A percentile compares a stretch with the other conserved stretches of the same genome.
Evolutionary conservation across 2,888 invertebrate species (phyloP).

Genomic region (Trichopria drosophilae): DNA sequence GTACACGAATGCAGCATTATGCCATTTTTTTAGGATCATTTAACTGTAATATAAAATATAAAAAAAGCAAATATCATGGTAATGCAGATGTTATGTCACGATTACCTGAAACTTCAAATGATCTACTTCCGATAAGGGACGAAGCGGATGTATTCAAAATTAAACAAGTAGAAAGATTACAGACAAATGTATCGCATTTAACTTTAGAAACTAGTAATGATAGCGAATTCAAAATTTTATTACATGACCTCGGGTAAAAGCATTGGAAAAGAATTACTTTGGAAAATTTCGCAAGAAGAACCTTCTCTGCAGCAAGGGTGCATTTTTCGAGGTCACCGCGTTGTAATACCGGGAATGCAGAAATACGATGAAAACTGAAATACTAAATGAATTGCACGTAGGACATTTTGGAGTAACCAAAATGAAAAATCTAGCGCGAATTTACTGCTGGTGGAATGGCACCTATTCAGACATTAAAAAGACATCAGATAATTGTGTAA

Average conservation of each 20-base stretch:
- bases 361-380: conserved; percentile 2
- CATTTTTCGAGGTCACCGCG: background rate
- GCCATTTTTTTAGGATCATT: conserved; percentile 31
- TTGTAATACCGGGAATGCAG: background rate
- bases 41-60: conserved; percentile 26
- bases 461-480: background rate
- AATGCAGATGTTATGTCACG: conserved; percentile 34
- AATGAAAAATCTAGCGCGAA: background rate
- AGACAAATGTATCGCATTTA: background rate
- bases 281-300: conserved; percentile 5
- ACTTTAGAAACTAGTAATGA: conserved; percentile 2
- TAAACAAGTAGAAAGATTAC: background rate
- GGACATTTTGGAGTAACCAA: background rate
- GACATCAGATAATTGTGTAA: background rate
- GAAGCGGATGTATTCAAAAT: conserved; percentile 21
- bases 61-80: conserved; percentile 22
- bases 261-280: background rate
- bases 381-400: conserved; percentile 2
- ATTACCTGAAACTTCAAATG: conserved; percentile 19
- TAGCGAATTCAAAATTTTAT: background rate
- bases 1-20: conserved; percentile 37
- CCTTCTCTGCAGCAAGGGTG: background rate
- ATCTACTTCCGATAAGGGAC: conserved; percentile 10
- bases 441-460: background rate
- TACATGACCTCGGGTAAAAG: background rate